phyloP scores from a whole-genome alignment of 2,888 invertebrate genomes.

The Cosmia trapezina region DNA sequence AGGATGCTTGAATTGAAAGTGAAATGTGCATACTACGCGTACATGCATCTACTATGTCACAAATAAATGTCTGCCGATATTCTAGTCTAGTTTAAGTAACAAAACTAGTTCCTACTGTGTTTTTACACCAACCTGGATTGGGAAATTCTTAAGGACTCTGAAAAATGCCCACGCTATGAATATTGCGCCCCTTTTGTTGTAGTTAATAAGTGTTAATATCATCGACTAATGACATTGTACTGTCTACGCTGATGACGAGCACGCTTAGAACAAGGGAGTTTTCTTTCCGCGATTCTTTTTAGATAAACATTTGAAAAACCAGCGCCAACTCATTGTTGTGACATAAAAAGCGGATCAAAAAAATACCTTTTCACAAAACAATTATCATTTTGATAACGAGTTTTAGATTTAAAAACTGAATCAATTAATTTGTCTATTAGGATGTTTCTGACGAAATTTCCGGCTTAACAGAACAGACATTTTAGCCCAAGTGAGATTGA shows the following conservation, averaged over 20 bases:
- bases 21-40: not conserved
- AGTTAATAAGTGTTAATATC: not conserved
- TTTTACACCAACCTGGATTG: not conserved
- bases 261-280: not conserved
- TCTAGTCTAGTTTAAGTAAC: not conserved
- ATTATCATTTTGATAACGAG: conserved; percentile 15
- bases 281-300: not conserved
- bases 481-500: not conserved
- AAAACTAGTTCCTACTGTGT: not conserved
- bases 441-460: conserved; percentile 23
- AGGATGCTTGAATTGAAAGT: not conserved
- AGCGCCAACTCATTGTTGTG: not conserved
- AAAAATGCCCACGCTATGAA: not conserved
- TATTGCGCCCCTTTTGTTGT: not conserved
- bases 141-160: not conserved
- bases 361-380: conserved; percentile 12
- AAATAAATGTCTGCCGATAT: not conserved
- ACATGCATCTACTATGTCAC: not conserved
- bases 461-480: conserved; percentile 4
- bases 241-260: not conserved
- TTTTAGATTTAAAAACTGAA: conserved; percentile 19
- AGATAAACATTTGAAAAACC: not conserved
- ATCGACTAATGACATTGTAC: not conserved
- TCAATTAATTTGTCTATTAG: conserved; percentile 26
- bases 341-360: not conserved